Evolutionary conservation across 2,113 vertebrate genomes (phyloP), one percentile per base, ranked within the genome.

Genomic region (Phaethornis superciliosus): DNA sequence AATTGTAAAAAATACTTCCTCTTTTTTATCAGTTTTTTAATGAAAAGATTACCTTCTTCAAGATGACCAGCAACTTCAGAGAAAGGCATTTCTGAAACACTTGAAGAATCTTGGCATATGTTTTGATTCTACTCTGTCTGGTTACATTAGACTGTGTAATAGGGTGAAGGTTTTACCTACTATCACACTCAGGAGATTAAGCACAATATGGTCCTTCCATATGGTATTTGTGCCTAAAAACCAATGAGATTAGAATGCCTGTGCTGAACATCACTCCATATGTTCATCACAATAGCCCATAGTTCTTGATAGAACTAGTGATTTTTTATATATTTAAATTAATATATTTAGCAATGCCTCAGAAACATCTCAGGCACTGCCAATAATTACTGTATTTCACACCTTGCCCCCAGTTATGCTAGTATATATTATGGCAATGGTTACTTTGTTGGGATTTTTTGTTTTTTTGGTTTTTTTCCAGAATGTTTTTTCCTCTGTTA

Each of bases 141-240:
- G 91, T 95, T 96, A 94, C 91, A 96, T 96, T 96, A 96, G 81
- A 88, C 78, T 94, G 87, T 91, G 93, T 95, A 95, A 95, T 96
- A 96, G 94, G 94, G 95, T 95, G 93, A 95, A 96, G 89, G 94
- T 95, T 96, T 96, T 96, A 94, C 95, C 94, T 96, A 87, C 94
- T 95, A 95, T 94, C 94, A 95, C 87, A 94, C 95, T 92, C 95
- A 95, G 89, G 95, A 96, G 93, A 95, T 96, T 96, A 96, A 96
- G 94, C 93, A 89, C 94, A 95, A 96, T 96, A 95, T 96, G 95
- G 95, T 95, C 93, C 81, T 96, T 95, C 96, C 96, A 96, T 96
- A 96, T 96, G 96, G 95, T 94, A 96, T 93, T 94, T 93, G 81
- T 95, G 85, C 92, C 93, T 94, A 93, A 93, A 96, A 95, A 76